Base-by-base conservation (phyloP, 1,140 invertebrate genomes). In the Rhyzopertha dominica region DNA sequence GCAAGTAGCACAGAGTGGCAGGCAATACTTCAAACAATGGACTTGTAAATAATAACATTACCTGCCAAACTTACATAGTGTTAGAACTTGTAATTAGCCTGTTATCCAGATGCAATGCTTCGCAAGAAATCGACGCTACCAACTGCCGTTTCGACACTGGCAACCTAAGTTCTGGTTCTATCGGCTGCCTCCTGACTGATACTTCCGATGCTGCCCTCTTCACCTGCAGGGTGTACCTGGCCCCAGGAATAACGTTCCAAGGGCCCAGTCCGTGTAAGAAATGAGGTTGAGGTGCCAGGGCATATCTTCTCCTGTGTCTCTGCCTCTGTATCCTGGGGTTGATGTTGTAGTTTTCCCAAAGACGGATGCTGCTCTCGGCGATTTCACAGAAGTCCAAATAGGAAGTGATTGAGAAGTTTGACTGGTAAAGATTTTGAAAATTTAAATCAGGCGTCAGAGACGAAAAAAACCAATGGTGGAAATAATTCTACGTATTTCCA, bases 261-360 rank as follows among this genome's bases (percentile, higher is more conserved):
- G 71, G 71, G 5, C 74, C 74, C 18, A 77, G 58, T 5, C 69
- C 72, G 35, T 66, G 51, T 0, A 73, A 46, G 44, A 77, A 75
- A 40, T 72, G 63, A 2, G 72, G 60, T 9, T 67, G 58, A 0
- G 69, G 58, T 2, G 58, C 51, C 1, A 76, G 48, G 0, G 65
- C 71, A 37, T 74, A 74, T 30, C 67, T 48, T 29, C 74, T 58
- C 7, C 56, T 59, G 43, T 72, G 70, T 37, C 50, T 63, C n/a
- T n/a, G n/a, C n/a, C n/a, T n/a, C n/a, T n/a, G n/a, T n/a, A n/a
- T n/a, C n/a, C n/a, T n/a, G n/a, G n/a, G n/a, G n/a, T n/a, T n/a
- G n/a, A n/a, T n/a, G 31, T 49, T 47, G 24, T 47, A 53, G 38
- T 48, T 54, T 46, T 63, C 59, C 59, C 59, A 61, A 2, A 48